Evolutionary conservation across 2,888 invertebrate genomes (phyloP).

Genomic region (Abrostola tripartita): DNA sequence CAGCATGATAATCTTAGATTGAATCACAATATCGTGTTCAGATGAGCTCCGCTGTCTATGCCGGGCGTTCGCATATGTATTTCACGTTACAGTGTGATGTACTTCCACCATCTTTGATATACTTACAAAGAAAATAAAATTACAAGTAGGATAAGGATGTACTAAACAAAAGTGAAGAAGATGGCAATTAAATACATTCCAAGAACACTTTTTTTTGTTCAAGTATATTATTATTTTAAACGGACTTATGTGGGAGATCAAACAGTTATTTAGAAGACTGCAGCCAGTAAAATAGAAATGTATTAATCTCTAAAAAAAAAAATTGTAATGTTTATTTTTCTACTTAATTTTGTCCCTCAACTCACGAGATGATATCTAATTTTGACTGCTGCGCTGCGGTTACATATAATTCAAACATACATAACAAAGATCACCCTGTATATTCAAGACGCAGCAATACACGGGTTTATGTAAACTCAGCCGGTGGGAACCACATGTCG

Average conservation of each 20-base stretch:
- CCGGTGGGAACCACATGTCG: slow-evolving; percentile 77
- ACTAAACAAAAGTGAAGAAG: too few species aligned
- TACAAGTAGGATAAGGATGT: too few species aligned
- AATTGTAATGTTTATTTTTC: too few species aligned
- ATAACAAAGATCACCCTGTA: slow-evolving; percentile 53
- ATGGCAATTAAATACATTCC: too few species aligned
- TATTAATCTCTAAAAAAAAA: too few species aligned
- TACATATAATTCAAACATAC: background rate
- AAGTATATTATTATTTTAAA: too few species aligned
- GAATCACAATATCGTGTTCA: slow-evolving; percentile 65
- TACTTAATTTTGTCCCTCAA: too few species aligned
- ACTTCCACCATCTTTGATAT: background rate
- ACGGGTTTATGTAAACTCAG: slow-evolving; percentile 69
- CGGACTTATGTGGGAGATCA: too few species aligned
- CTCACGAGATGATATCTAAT: too few species aligned
- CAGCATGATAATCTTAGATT: slow-evolving; percentile 71
- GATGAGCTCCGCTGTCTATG: slow-evolving; percentile 24
- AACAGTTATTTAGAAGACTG: too few species aligned
- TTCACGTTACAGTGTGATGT: slow-evolving; percentile 56
- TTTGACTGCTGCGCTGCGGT: too few species aligned
- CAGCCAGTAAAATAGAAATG: too few species aligned
- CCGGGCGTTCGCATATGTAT: slow-evolving; percentile 66
- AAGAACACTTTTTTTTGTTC: background rate
- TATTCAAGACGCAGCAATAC: slow-evolving; percentile 56
- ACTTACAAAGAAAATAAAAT: background rate